Evolutionary conservation across 2,888 invertebrate genomes (phyloP), one percentile per base, ranked within the genome.

Genomic region (Agrotis clavis): DNA sequence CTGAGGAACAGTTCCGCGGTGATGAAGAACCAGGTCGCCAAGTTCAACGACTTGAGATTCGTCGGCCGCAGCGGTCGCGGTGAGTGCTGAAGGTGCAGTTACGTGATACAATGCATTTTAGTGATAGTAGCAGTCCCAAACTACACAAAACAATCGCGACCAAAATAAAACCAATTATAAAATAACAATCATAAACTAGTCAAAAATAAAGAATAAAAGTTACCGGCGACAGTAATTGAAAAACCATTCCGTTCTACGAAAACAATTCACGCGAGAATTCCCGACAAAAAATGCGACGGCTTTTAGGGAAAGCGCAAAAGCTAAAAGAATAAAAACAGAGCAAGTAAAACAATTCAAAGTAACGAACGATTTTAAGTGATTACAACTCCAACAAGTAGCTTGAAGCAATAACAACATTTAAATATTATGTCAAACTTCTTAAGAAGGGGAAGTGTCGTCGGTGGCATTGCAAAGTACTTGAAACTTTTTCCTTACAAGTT

Each of bases 31-130:
- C 99, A 99, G 94, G 99, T 99, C 88, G 99, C 99, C 86, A 99
- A 99, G 96, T 99, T 99, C 96, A 99, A 99, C 94, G 99, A 99
- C 96, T 97, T 99, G 89, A 97, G 99, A 93, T 99, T 99, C 97
- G 99, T 99, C 89, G 99, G 99, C 87, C 97, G 99, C 93, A 99
- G 99, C 93, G 99, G 99, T 89, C 97, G 99, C 98, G 99, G 99
- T 99, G 96, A 98, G 97, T 97, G 94, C 94, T 88, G 93, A 95
- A 96, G 96, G 96, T 96, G 95, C 95, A 95, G 96, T 96, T 95
- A 90, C 92, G 91, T 89, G 87, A 90, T 83, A 88, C 83, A 87
- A 89, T 89, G 86, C 82, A 85, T 87, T 82, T 71, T 84, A 85
- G 71, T 74, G 81, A 72, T 85, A 59, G 35, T 67, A 63, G 67